Evolutionary conservation across 2,888 invertebrate genomes (phyloP), one percentile per base, ranked within the genome.

Genomic region (Baccha elongata): DNA sequence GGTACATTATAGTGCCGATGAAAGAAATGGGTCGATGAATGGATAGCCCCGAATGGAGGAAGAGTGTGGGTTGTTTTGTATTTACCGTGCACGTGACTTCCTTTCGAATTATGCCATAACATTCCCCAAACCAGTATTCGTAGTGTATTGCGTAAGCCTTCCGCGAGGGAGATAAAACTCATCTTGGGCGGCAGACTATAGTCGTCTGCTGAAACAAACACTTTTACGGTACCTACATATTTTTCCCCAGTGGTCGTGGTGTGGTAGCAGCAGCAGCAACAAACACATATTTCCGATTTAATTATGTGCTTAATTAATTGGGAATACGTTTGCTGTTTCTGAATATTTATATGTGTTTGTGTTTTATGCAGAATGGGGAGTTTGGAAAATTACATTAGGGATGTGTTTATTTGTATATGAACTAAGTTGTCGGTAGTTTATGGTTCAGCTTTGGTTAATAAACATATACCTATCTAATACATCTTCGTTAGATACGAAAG

Each of bases 221-320:
- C 76, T 73, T 72, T 73, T 40, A 83, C 44, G 60, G 62, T 67
- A n/a, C n/a, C n/a, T n/a, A n/a, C n/a, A n/a, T n/a, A 26, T 67
- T 50, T 76, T 75, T 60, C 32, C 58, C 29, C 44, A 42, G 42
- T 19, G 19, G 60, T 26, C 7, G 13, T 13, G 1, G 29, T 65
- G 35, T 3, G 26, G 29, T 6, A 26, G 53, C 11, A 40, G 37
- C 55, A 21, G 53, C 32, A 35, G 19, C 17, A 19, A 58, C 40
- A 78, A 72, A 55, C 50, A 73, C 72, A 68, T 58, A 83, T 64
- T 69, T 83, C 73, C 78, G 72, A 78, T 78, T 83, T 73, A 78
- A 83, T 83, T 83, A 78, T 64, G 76, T 68, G 35, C 83, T 65
- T 64, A 83, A 83, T 83, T 83, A 73, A 83, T 83, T 78, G 83